Evolutionary conservation across 1,140 invertebrate genomes (phyloP), one percentile per base, ranked within the genome.

Genomic region (Archegozetes longisetosus): DNA sequence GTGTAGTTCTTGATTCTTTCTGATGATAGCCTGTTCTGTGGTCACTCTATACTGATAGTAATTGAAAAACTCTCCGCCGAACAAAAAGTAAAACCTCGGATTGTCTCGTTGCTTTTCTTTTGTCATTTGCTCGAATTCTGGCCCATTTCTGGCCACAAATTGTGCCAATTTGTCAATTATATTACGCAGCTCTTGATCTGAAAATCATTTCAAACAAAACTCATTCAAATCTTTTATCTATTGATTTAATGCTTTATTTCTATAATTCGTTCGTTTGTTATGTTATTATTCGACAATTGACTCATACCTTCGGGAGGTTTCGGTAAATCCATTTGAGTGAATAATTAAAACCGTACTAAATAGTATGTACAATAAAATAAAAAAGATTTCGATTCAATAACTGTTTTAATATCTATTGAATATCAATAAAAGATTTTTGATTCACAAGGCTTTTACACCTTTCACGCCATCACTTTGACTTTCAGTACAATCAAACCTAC

Each of bases 91-190:
- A 76, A 98, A 98, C 70, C 92, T 92, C 14, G 90, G 88, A 74
- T 98, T 97, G 68, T 91, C 88, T 73, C 90, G 86, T 73, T 98
- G 92, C 75, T 97, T 96, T 68, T 88, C 88, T 77, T 95, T 96
- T 51, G 92, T 96, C 83, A 95, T 95, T 70, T 88, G 82, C 76
- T 98, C 94, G 76, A 97, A 97, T 72, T 96, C 92, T 1, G 89
- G 90, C 22, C 94, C 94, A 85, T 97, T 98, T 71, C 93, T 78
- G 62, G 93, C 93, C 57, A 98, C 94, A 81, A 97, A 98, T 71
- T 94, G 87, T 1, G 94, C 94, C 66, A 97, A 75, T 78, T 96
- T 96, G 76, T 97, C 93, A 68, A 98, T 97, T 68, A 97, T 96
- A 75, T 94, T 96, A 65, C 84, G 80, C 65, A 91, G 76, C 69